A percentile compares a stretch with the other conserved stretches of the same genome.
Conservation (phyloP, 1,140 invertebrate genomes). For the Philopotamus ludificatus region DNA sequence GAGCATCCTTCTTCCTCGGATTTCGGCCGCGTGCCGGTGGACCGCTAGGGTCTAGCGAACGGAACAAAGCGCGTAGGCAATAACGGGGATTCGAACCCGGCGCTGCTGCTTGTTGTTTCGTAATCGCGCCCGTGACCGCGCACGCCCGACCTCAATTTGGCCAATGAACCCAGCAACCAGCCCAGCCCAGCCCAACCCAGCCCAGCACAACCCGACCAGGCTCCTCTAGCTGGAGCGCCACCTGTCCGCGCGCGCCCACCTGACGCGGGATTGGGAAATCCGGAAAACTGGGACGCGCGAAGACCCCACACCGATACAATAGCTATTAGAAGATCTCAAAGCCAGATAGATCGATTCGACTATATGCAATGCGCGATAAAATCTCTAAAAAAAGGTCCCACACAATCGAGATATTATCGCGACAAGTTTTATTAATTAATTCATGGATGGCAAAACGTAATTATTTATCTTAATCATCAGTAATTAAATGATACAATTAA, state of each 20-base stretch:
- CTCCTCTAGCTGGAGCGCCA: background rate
- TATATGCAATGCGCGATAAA: too few relatives aligned
- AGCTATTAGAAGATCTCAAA: too few relatives aligned
- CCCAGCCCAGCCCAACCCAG: background rate
- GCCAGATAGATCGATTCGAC: too few relatives aligned
- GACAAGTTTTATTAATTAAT: too few relatives aligned
- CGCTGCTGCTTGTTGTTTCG: slow-evolving; percentile 26
- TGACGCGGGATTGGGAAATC: background rate
- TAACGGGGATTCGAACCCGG: slow-evolving; percentile 29
- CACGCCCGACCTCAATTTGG: slow-evolving; percentile 31
- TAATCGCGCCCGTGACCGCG: slow-evolving; percentile 28
- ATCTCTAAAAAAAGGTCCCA: too few relatives aligned
- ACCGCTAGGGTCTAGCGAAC: slow-evolving; percentile 17
- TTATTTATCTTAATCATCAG: too few relatives aligned
- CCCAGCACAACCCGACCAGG: background rate
- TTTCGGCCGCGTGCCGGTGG: background rate
- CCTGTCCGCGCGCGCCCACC: background rate
- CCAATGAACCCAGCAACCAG: slow-evolving; percentile 20
- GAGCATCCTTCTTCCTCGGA: background rate
- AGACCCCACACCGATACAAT: too few relatives aligned
- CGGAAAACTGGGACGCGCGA: too few relatives aligned
- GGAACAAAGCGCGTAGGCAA: slow-evolving; percentile 31
- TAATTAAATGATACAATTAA: too few relatives aligned
- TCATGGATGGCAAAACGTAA: too few relatives aligned
- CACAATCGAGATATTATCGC: too few relatives aligned